These are phyloP conservation scores for Eupithecia dodoneata DNA, from an alignment of 2,888 invertebrate genomes.

Conservation along the genomic window DNA sequence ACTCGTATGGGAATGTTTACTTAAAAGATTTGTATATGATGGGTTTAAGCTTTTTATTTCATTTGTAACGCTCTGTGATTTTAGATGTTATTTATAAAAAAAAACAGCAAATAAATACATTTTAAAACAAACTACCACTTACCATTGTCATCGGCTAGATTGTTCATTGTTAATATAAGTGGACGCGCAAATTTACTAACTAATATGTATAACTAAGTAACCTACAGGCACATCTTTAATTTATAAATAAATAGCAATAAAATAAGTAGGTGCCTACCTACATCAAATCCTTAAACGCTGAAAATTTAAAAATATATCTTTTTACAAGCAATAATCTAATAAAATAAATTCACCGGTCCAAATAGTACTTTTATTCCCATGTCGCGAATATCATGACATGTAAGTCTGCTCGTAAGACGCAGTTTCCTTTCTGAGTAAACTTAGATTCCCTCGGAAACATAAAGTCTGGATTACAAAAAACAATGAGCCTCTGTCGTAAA, in stretches of 20 bases:
- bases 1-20: slow-evolving; percentile 79
- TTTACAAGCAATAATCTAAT: neutral
- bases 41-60: neutral
- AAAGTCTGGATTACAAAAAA: slow-evolving; percentile 67
- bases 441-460: slow-evolving; percentile 58
- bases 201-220: neutral
- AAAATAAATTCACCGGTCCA: neutral
- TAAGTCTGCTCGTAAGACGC: neutral
- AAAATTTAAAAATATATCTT: neutral
- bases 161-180: neutral
- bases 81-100: neutral
- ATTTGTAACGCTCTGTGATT: neutral
- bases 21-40: neutral
- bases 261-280: neutral
- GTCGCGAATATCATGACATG: neutral
- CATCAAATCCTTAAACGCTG: neutral
- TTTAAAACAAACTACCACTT: slow-evolving; percentile 8
- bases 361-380: neutral
- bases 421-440: slow-evolving; percentile 15
- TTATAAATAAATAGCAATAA: neutral
- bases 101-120: neutral
- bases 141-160: slow-evolving; percentile 1
- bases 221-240: neutral
- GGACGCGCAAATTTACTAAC: neutral
- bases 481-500: slow-evolving; percentile 79